Conservation (phyloP, 2,113 vertebrate genomes). For the Noctilio leporinus region DNA sequence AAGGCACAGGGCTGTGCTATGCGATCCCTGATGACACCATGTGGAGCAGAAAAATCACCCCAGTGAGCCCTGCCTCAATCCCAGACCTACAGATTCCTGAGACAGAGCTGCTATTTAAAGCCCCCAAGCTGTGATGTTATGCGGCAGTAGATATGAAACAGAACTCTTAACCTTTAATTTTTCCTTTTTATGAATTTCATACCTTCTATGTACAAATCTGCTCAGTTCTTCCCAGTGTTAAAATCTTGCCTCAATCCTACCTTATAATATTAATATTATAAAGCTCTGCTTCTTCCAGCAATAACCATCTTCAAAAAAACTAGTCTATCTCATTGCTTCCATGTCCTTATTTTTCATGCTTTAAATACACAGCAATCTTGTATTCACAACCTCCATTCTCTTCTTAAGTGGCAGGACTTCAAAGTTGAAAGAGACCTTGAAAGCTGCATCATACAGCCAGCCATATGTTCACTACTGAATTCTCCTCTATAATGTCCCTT, state of each 20-base stretch:
- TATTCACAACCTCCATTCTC: background rate
- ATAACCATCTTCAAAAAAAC: background rate
- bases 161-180: background rate
- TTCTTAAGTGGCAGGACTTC: constrained; percentile 23
- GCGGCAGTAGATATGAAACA: background rate
- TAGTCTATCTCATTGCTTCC: background rate
- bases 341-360: background rate
- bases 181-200: background rate
- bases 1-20: background rate
- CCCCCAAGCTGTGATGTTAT: too few relatives aligned
- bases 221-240: background rate
- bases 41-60: background rate
- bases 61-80: background rate
- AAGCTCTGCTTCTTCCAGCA: background rate
- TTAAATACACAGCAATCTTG: background rate
- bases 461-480: background rate
- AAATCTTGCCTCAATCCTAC: background rate
- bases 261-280: too few relatives aligned
- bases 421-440: background rate
- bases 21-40: background rate
- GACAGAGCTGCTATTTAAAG: background rate
- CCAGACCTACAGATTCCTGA: background rate
- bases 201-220: background rate
- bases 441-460: background rate
- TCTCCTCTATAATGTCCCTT: background rate